Evolutionary conservation across 2,888 invertebrate species (phyloP), one percentile per base, ranked within the genome.

Genomic region (Sesia bembeciformis): DNA sequence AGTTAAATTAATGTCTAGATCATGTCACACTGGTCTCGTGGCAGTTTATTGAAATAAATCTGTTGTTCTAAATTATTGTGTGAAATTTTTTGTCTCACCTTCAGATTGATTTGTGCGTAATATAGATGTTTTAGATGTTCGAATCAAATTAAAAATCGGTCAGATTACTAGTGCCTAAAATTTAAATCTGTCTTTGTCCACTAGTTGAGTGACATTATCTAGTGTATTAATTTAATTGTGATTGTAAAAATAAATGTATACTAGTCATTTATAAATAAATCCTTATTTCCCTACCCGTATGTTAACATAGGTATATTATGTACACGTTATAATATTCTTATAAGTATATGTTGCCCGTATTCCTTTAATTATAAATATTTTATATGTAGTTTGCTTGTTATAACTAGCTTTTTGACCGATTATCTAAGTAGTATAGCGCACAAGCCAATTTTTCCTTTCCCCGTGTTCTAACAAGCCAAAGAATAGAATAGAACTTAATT

Each of bases 1-100:
- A 82, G 80, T 81, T 89, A 84, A 90, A 90, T 90, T 90, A 89
- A 90, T 89, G 85, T 90, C 90, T 90, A 90, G 90, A 90, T 89
- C 81, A 86, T 90, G 90, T 90, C 90, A 90, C 90, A 90, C 73
- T 78, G 82, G 78, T 84, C 81, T 84, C 84, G 90, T 90, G 90
- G 90, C 90, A 90, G 83, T 80, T 84, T 87, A 82, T 86, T 81
- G 80, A 87, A 89, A 89, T 89, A 89, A 89, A 89, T 85, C 87
- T 89, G 84, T 89, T 88, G 86, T 88, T 85, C 81, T 78, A 79
- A 84, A 70, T 74, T 76, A 66, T 68, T 81, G 87, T 89, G 84
- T 85, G 72, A 78, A 82, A 76, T 87, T 86, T 78, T 81, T 89
- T 87, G 71, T 74, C 65, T 71, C 65, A 81, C 87, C 86, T 83